Conservation (phyloP, 1,140 invertebrate species). For the Sycobia sp. region DNA sequence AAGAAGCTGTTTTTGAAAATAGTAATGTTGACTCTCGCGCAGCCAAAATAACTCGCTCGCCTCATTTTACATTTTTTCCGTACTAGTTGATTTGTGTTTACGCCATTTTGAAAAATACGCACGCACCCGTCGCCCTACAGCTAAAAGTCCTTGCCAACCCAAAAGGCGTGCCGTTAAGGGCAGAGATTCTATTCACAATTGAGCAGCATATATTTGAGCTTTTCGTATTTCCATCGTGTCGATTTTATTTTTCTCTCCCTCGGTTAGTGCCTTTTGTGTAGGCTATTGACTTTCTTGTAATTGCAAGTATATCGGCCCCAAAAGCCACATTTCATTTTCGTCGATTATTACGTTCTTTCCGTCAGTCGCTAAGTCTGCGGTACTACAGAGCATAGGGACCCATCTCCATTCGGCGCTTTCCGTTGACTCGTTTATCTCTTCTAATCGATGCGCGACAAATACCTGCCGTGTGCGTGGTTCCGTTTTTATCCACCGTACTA, state of each 20-base stretch:
- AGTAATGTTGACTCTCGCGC: not conserved
- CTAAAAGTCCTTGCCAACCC: too few species aligned
- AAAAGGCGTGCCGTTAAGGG: too few species aligned
- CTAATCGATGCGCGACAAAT: conserved; percentile 54
- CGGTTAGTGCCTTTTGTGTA: not conserved
- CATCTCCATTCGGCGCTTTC: conserved; percentile 52
- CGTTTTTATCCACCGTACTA: conserved; percentile 9
- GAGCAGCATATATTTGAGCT: too few species aligned
- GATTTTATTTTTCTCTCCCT: not conserved
- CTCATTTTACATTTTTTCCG: too few species aligned
- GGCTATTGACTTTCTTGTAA: not conserved
- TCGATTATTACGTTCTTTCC: not conserved
- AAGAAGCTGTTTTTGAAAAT: too few species aligned
- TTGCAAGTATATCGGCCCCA: not conserved
- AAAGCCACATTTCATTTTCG: not conserved
- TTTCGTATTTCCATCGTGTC: too few species aligned
- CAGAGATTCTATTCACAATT: too few species aligned
- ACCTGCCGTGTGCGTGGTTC: conserved; percentile 43
- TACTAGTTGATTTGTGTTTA: too few species aligned
- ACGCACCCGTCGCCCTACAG: too few species aligned
- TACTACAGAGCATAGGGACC: conserved; percentile 50
- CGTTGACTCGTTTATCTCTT: conserved; percentile 30
- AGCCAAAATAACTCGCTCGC: too few species aligned
- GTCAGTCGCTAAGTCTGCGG: not conserved
- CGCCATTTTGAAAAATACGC: too few species aligned